A percentile compares a stretch with the other conserved stretches of the same genome.
phyloP scores from a whole-genome alignment of 35 echinoderm and acorn worm species.

The Apostichopus parvimensis region DNA sequence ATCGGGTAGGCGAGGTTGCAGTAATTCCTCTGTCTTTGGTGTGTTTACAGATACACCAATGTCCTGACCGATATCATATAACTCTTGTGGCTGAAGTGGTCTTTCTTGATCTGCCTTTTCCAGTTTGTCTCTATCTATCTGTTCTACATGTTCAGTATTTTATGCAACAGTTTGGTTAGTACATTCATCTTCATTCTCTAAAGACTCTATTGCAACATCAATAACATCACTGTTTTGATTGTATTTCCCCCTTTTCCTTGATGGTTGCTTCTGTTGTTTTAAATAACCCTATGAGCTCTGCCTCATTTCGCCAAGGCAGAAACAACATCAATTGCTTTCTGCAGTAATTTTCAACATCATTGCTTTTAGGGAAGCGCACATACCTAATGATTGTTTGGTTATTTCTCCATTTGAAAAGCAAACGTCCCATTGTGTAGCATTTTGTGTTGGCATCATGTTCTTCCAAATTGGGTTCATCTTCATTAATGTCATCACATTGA shows the following conservation, averaged over 20 bases:
- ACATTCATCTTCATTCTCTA: slow-evolving; percentile 8
- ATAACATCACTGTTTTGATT: slow-evolving; percentile 17
- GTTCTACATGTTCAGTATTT: slow-evolving; percentile 35
- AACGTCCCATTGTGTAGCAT: background rate
- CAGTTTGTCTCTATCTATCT: too few species aligned
- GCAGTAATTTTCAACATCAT: slow-evolving; percentile 49
- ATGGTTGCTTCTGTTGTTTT: background rate
- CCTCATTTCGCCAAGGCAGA: slow-evolving; percentile 21
- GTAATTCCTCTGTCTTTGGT: slow-evolving; percentile 3
- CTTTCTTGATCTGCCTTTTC: too few species aligned
- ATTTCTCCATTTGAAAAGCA: background rate
- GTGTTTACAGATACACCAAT: slow-evolving; percentile 34
- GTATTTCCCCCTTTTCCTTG: background rate
- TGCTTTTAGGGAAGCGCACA: background rate
- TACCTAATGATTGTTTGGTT: background rate
- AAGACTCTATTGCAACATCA: slow-evolving; percentile 37
- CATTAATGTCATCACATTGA: too few species aligned
- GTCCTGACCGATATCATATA: slow-evolving; percentile 39
- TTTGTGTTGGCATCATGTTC: slow-evolving; percentile 8
- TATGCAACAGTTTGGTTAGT: background rate
- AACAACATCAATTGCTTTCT: slow-evolving; percentile 50
- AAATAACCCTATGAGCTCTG: background rate
- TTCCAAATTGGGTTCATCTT: too few species aligned
- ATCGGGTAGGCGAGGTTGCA: slow-evolving; percentile 24
- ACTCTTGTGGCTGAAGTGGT: background rate